Evolutionary conservation across 2,888 invertebrate genomes (phyloP).

Genomic region (Schrankia costaestrigalis): DNA sequence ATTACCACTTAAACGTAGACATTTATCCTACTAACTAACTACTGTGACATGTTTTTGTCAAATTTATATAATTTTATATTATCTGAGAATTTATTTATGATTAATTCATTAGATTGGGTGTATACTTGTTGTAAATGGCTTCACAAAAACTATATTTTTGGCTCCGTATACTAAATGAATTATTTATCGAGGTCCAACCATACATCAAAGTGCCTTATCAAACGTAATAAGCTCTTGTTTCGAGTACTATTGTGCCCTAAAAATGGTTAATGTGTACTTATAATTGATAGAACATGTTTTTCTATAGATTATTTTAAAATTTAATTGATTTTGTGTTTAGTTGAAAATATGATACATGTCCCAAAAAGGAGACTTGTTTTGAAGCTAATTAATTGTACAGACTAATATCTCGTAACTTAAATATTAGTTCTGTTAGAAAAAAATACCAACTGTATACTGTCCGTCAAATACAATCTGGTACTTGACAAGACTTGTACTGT

Average conservation of each 20-base stretch:
- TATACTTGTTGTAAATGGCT: conserved; percentile 33
- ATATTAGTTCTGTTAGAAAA: too few species aligned
- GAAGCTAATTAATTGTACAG: conserved; percentile 15
- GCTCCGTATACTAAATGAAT: conserved; percentile 40
- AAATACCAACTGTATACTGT: too few species aligned
- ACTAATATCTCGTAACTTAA: too few species aligned
- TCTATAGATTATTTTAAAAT: conserved; percentile 39
- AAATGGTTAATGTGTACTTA: conserved; percentile 50
- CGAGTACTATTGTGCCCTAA: conserved; percentile 60
- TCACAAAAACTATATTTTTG: conserved; percentile 38
- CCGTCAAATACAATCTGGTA: too few species aligned
- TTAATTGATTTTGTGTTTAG: conserved; percentile 31
- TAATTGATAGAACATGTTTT: conserved; percentile 30
- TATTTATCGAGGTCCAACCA: conserved; percentile 48
- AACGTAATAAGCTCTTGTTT: conserved; percentile 37
- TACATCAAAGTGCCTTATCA: conserved; percentile 36
- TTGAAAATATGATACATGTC: conserved; percentile 26
- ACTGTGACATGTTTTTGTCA: conserved; percentile 33
- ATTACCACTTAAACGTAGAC: conserved; percentile 25
- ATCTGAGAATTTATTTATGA: conserved; percentile 34
- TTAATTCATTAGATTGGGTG: conserved; percentile 38
- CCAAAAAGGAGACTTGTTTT: conserved; percentile 15
- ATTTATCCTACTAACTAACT: conserved; percentile 26
- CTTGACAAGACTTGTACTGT: too few species aligned
- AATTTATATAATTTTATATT: conserved; percentile 49